Conservation (phyloP, 1,140 invertebrate species). For the Saccostrea cuccullata region DNA sequence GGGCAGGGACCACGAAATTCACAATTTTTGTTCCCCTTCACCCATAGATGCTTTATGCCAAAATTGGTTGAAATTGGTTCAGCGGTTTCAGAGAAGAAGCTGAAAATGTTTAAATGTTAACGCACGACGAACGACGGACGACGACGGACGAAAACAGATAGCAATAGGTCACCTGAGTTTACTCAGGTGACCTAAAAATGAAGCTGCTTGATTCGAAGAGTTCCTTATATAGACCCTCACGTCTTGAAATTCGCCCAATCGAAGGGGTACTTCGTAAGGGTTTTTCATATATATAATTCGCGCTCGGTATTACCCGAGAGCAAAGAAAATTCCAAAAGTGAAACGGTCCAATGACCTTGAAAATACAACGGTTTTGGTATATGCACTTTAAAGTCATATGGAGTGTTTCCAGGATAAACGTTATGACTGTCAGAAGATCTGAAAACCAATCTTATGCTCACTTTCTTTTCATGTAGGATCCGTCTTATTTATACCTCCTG, state of each 20-base stretch:
- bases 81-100: no score
- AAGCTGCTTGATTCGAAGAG: background rate
- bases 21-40: no score
- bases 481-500: constrained; percentile 1
- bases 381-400: constrained; percentile 33
- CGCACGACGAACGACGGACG: no score
- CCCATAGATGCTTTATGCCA: no score
- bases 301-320: background rate
- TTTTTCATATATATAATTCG: constrained; percentile 19
- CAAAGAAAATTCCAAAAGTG: constrained; percentile 35
- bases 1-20: no score
- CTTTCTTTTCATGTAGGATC: background rate
- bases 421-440: constrained; percentile 39
- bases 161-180: no score
- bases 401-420: constrained; percentile 5
- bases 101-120: no score
- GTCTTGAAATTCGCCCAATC: constrained; percentile 32
- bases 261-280: constrained; percentile 33
- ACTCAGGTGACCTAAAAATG: no score
- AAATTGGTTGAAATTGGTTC: no score
- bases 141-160: no score
- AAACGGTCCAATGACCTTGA: constrained; percentile 25
- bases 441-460: constrained; percentile 44
- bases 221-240: constrained; percentile 44
- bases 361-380: constrained; percentile 2